Base-by-base conservation (phyloP, 2,888 invertebrate species). In the Oxyteleia sp. region DNA sequence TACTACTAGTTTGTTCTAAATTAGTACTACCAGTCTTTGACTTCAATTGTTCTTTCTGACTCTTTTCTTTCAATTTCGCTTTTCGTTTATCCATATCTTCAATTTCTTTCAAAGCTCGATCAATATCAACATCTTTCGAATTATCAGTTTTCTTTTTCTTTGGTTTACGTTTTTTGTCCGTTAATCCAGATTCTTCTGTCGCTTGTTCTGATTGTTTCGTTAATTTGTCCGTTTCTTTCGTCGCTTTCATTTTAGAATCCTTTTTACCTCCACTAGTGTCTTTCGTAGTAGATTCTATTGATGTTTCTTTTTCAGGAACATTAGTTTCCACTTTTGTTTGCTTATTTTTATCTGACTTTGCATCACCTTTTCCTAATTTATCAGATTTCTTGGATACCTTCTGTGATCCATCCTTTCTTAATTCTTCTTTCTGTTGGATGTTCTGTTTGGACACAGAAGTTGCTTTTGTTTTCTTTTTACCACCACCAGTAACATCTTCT, bases 91-190 rank as follows among this genome's bases (percentile, higher is more conserved):
- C 91, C 91, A 93, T 91, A 43, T 90, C 90, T 38, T 92, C 92
- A 45, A 94, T 94, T 88, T 94, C 94, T 87, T 92, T 94, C 35
- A 94, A 87, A 59, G 94, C 94, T 83, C 93, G 93, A 74, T 94
- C 94, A 59, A 94, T 94, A 86, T 94, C 94, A 82, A 94, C 94
- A 51, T 92, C 93, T 13, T 88, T 80, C 2, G 87, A 84, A 71
- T 90, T 90, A 18, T 90, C 91, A 16, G 72, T 51, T 59, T 91
- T 93, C 86, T 91, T 92, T 68, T 89, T 91, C 69, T 92, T 93
- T 47, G 90, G n/a, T n/a, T n/a, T n/a, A n/a, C n/a, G n/a, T n/a
- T n/a, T n/a, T n/a, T n/a, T n/a, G n/a, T n/a, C n/a, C n/a, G n/a
- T n/a, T n/a, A n/a, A n/a, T n/a, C n/a, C n/a, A n/a, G n/a, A n/a